A percentile compares a stretch with the other conserved stretches of the same genome.
phyloP scores from a whole-genome alignment of 1,140 invertebrate genomes.

The Bombus affinis region DNA sequence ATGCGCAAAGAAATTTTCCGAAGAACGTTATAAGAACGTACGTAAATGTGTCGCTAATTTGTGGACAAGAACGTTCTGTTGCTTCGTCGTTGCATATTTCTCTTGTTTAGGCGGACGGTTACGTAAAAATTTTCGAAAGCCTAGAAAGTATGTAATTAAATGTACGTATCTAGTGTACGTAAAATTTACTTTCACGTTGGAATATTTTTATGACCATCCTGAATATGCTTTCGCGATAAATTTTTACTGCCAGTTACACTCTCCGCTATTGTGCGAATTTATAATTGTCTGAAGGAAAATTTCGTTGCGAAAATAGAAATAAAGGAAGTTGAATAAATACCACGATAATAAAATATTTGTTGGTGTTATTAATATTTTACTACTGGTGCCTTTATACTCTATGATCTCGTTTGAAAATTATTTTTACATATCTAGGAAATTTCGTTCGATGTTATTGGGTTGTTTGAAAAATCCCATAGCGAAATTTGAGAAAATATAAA shows the following conservation, averaged over 20 bases:
- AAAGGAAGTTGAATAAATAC: background rate
- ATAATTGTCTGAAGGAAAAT: background rate
- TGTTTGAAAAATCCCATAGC: too few species aligned
- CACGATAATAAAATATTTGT: background rate
- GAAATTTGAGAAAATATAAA: background rate
- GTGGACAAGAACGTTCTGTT: background rate
- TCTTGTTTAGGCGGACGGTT: background rate
- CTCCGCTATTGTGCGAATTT: background rate
- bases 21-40: background rate
- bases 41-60: background rate
- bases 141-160: constrained; percentile 35
- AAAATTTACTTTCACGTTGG: constrained; percentile 18
- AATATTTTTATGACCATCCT: constrained; percentile 19
- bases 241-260: background rate
- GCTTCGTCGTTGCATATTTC: background rate
- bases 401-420: background rate
- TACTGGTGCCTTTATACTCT: too few species aligned
- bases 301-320: background rate
- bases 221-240: too few species aligned
- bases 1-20: background rate
- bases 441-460: too few species aligned
- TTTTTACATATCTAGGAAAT: background rate
- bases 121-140: constrained; percentile 38
- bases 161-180: background rate
- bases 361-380: too few species aligned